phyloP scores from a whole-genome alignment of 2,797 vertebrate genomes.

The Diplodus sargus region DNA sequence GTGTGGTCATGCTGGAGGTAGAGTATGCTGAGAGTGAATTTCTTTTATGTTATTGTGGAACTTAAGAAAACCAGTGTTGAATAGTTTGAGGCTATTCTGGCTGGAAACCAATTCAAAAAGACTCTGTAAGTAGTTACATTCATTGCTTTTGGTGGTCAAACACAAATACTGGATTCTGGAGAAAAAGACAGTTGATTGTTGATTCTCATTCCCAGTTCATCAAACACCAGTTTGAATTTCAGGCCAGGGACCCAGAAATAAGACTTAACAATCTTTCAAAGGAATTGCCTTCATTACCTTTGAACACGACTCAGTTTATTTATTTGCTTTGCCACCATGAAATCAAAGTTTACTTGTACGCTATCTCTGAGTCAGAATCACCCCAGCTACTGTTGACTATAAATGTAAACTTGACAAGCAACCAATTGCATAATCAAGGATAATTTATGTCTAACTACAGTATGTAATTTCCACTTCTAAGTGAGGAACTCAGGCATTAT shows the following conservation, averaged over 20 bases:
- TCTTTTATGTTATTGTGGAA: too few relatives aligned
- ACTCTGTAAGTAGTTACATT: not conserved
- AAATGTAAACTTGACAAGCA: conserved; percentile 19
- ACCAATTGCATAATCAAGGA: not conserved
- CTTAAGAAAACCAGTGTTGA: not conserved
- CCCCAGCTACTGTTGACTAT: conserved; percentile 12
- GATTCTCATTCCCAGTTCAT: too few relatives aligned
- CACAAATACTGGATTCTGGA: not conserved
- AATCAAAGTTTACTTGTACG: not conserved
- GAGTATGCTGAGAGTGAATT: conserved; percentile 1
- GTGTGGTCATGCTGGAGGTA: conserved; percentile 98
- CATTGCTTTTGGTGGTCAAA: not conserved
- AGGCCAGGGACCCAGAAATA: too few relatives aligned
- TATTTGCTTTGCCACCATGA: not conserved
- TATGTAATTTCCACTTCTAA: conserved; percentile 1
- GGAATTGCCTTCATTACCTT: too few relatives aligned
- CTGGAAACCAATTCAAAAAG: not conserved
- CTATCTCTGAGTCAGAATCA: not conserved
- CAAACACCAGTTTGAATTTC: too few relatives aligned
- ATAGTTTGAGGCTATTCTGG: not conserved
- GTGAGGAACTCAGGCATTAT: not conserved
- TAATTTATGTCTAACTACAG: not conserved
- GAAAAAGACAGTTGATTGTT: too few relatives aligned
- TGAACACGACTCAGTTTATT: not conserved
- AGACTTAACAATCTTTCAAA: too few relatives aligned